phyloP scores from a whole-genome alignment of 2,113 vertebrate species.

The Pteruthius melanotis region DNA sequence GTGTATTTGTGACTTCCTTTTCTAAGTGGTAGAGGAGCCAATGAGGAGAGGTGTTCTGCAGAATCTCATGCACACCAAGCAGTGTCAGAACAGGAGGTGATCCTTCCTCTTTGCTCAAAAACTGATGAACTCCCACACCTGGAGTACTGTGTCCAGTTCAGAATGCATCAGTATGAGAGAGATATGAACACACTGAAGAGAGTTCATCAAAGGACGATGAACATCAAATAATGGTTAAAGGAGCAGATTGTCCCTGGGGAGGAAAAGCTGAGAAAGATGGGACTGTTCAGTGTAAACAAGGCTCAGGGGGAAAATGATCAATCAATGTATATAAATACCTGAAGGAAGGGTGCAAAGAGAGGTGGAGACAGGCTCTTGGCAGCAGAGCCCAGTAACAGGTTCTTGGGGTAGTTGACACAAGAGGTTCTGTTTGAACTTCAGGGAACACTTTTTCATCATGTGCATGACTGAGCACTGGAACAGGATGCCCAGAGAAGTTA shows the following conservation, averaged over 20 bases:
- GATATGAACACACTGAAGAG: background rate
- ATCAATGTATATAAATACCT: background rate
- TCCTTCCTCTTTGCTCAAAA: background rate
- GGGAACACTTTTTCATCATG: background rate
- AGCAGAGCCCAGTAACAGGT: background rate
- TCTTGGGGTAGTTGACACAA: no score
- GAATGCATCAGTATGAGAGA: background rate
- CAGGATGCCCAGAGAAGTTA: background rate
- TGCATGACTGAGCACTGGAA: background rate
- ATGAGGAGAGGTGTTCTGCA: background rate
- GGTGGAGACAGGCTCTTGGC: background rate
- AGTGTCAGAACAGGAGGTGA: background rate
- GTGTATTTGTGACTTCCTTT: background rate
- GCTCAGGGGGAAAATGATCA: background rate
- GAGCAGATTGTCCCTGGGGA: background rate
- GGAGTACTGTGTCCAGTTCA: background rate
- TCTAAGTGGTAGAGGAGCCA: background rate
- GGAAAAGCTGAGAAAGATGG: background rate
- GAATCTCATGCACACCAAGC: background rate
- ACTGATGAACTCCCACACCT: background rate
- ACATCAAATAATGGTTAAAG: background rate
- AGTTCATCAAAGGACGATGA: background rate
- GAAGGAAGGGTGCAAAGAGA: background rate
- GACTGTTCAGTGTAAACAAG: background rate
- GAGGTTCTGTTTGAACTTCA: background rate